Evolutionary conservation across 2,113 vertebrate genomes (phyloP), one percentile per base, ranked within the genome.

Genomic region (Vanacampus margaritifer): DNA sequence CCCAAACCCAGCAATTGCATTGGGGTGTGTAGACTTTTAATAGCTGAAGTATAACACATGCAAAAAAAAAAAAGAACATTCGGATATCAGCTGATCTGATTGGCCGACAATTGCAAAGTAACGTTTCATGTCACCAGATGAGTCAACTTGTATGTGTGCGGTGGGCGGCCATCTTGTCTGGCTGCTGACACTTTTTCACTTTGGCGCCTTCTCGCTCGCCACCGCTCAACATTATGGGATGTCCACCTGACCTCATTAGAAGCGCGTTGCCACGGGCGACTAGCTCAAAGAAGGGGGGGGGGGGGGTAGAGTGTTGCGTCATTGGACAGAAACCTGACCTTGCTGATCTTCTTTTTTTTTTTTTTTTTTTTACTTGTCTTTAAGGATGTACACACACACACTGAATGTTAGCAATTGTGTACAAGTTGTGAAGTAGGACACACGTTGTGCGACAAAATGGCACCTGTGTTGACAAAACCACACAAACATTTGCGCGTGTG

Each of bases 201-300:
- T 69, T 59, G 81, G 84, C 84, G 90, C 88, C 69, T 80, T 73
- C 61, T 64, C 65, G 58, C 78, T 79, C 6, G 43, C 16, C 4
- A n/a, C n/a, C 43, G 68, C 50, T 73, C 81, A 86, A 77, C 90
- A 92, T 90, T 92, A 91, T 91, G 85, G 91, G 86, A 90, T 90
- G 86, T 79, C 83, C 84, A 80, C 80, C 86, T 91, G 90, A 92
- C 90, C 90, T 91, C 87, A 90, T 90, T 91, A 87, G 86, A 84
- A 84, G 68, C 83, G 71, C 23, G 89, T 90, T 89, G 79, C 86
- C 76, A 82, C 13, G 72, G 83, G 83, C 74, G 84, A 90, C 87
- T 70, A 53, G 69, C 62, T 58, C 28, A 62, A 65, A 74, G 72
- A 69, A 66, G 37, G 62, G 19, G 46, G 36, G 6, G 6, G 53